Evolutionary conservation across 2,797 vertebrate species (phyloP).

Genomic region (Hoplostethus mediterraneus): DNA sequence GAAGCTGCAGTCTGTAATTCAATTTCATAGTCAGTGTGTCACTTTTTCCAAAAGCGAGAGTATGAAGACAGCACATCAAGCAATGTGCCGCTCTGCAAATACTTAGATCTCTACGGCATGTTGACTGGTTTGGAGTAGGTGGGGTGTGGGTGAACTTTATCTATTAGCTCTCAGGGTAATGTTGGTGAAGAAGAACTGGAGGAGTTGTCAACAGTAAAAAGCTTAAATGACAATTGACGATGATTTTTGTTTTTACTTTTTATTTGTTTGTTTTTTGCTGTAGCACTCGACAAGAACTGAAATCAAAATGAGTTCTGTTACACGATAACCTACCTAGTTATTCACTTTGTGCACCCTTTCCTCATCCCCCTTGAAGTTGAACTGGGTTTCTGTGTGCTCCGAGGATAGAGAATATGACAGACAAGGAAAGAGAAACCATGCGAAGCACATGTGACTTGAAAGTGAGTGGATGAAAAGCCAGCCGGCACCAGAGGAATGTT

Average conservation of each 20-base stretch:
- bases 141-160: too few relatives aligned
- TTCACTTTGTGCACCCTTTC: neutral
- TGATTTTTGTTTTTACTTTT: neutral
- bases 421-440: too few relatives aligned
- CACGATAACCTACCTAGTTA: neutral
- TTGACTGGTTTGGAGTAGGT: too few relatives aligned
- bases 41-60: constrained; percentile 39
- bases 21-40: constrained; percentile 33
- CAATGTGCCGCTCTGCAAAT: constrained; percentile 2
- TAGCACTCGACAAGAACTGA: neutral
- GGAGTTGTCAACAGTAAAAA: neutral
- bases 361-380: neutral
- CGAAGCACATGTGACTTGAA: too few relatives aligned
- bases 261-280: neutral
- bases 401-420: too few relatives aligned
- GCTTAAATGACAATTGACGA: neutral
- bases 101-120: neutral
- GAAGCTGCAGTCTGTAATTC: constrained; percentile 48
- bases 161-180: too few relatives aligned
- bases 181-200: too few relatives aligned
- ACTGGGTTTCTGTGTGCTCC: too few relatives aligned
- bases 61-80: constrained; percentile 9
- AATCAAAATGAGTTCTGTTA: constrained; percentile 6
- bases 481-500: too few relatives aligned
- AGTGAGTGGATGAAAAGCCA: too few relatives aligned